Evolutionary conservation across 2,888 invertebrate genomes (phyloP).

Genomic region (Hemithea aestivaria): DNA sequence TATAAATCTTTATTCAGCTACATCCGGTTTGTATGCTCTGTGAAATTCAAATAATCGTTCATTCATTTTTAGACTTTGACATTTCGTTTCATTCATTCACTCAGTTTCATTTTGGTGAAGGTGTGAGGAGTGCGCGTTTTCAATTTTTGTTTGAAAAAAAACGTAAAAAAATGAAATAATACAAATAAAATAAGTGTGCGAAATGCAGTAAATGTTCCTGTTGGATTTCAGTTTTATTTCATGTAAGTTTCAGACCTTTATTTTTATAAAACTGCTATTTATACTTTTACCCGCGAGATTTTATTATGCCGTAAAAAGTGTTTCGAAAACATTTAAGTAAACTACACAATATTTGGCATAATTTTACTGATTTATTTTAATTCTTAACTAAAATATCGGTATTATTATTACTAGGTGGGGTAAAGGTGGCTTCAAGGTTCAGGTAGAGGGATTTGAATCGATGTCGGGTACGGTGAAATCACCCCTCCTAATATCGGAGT

Average conservation of each 20-base stretch:
- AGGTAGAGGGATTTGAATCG: slow-evolving; percentile 59
- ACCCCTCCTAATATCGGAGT: slow-evolving; percentile 67
- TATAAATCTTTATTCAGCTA: slow-evolving; percentile 2
- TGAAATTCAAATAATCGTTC: no score
- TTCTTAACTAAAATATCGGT: slow-evolving; percentile 2
- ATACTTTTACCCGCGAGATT: slow-evolving; percentile 12
- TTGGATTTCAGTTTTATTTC: no score
- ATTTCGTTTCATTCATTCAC: slow-evolving; percentile 3
- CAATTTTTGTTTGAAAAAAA: slow-evolving; percentile 1
- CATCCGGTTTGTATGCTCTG: no score
- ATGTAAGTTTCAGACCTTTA: neutral
- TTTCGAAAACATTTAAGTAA: neutral
- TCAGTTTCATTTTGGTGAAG: slow-evolving; percentile 4
- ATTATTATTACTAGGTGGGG: slow-evolving; percentile 34
- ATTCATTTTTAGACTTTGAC: no score
- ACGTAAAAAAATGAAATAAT: no score
- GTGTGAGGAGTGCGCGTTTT: neutral
- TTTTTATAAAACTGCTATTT: neutral
- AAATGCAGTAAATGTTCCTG: no score
- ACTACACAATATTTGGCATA: neutral
- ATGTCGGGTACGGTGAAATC: slow-evolving; percentile 61
- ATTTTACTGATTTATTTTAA: no score
- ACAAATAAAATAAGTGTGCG: no score
- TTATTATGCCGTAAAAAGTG: neutral
- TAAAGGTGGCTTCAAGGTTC: slow-evolving; percentile 32